Evolutionary conservation across 2,888 invertebrate species (phyloP), one percentile per base, ranked within the genome.

Genomic region (Phengaris arion): DNA sequence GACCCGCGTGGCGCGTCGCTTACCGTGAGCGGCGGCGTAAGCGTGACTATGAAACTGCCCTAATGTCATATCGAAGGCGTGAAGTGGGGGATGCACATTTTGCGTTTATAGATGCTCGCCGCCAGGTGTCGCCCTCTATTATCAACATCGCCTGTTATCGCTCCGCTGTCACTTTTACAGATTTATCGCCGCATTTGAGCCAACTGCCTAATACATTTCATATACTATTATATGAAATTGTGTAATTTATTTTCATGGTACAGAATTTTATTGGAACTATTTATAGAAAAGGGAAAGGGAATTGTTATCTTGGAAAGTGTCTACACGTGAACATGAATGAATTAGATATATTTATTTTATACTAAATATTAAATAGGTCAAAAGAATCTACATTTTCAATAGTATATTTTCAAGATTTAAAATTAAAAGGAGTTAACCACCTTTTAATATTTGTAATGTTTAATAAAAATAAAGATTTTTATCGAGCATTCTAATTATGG

Each of bases 61-160:
- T 79, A 77, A 77, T 76, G 75, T 51, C 76, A 75, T 78, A 75
- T 75, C 74, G 69, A 57, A 76, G 79, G 55, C 69, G 76, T 77
- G 76, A 78, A 78, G 68, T 76, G 64, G 76, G 76, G 75, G 73
- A 78, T 77, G 76, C 76, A 75, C 78, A 75, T 79, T 78, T 78
- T 79, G 79, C 76, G 78, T 76, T 76, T 79, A 79, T 80, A 77
- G 79, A 75, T 73, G 78, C 77, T 77, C 79, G 80, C 81, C 76
- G 84, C 81, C 86, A 87, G 86, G 86, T 87, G 88, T 83, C 84
- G 82, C 83, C 77, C 80, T 77, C 85, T 84, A 88, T 90, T 88
- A 89, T 87, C 87, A 89, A 86, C 84, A 85, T 86, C 83, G 84
- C 84, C 83, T 84, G 88, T 87, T 89, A 90, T 88, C 88, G 87